Base-by-base conservation (phyloP, 2,888 invertebrate genomes). In the Cantharis rufa region DNA sequence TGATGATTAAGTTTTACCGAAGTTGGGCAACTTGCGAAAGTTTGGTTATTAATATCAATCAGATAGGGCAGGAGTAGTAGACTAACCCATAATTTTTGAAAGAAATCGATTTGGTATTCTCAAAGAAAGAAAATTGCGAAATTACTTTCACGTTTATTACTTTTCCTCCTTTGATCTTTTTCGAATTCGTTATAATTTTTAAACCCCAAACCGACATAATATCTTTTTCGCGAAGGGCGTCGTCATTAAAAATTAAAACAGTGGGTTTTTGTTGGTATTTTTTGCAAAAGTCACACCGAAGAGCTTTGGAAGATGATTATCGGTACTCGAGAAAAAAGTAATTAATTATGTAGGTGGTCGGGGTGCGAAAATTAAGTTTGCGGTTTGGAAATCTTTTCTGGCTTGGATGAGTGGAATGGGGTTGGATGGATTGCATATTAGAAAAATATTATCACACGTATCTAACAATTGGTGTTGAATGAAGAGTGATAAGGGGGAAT, bases 401-500 rank as follows among this genome's bases (percentile, higher is more conserved):
- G n/a, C 1, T n/a, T n/a, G n/a, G 2, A 48, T n/a, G 13, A n/a
- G 9, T 48, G n/a, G 48, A 18, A 21, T 66, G 24, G 24, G 16
- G 24, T 66, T 48, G 32, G 48, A 63, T 69, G 18, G 76, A 74
- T 76, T 78, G 72, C 76, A 78, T 74, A 76, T 64, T 16, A 70
- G 74, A 78, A 72, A 66, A 66, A 24, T 66, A 66, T 66, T 72
- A 72, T 76, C 61, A 64, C 71, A 74, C 71, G 69, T 76, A 74
- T 77, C 74, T 68, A 72, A 78, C 74, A 76, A 78, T 78, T 69
- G 78, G 74, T 69, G 85, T 83, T 87, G 86, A 85, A 86, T 88
- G 88, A 87, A 85, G 85, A 84, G 83, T 84, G 85, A 71, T 71
- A 72, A 69, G 74, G 80, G 78, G 77, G 78, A 80, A 68, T 69